Conservation (phyloP, 2,113 vertebrate species). For the Emydocephalus ijimae region DNA sequence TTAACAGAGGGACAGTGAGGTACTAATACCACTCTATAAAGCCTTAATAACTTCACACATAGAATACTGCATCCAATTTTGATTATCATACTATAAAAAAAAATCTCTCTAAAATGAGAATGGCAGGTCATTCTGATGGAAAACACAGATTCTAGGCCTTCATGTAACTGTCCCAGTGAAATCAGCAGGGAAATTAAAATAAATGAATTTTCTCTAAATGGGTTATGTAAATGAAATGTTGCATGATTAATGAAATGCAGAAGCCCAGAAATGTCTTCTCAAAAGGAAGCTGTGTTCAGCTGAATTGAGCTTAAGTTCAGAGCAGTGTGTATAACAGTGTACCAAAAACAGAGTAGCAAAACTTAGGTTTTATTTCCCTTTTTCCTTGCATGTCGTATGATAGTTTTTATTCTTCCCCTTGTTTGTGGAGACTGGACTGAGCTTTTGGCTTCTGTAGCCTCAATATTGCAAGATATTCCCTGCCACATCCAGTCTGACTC, state of each 20-base stretch:
- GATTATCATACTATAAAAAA: too few species aligned
- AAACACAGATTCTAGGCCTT: neutral
- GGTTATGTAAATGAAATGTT: neutral
- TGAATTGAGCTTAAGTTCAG: neutral
- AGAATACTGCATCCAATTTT: too few species aligned
- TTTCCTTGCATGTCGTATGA: neutral
- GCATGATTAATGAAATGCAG: neutral
- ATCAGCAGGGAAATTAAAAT: neutral
- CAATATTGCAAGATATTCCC: neutral
- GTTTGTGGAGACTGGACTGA: neutral
- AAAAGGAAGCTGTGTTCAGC: neutral
- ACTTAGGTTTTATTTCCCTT: neutral
- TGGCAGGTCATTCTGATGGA: neutral
- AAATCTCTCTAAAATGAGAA: neutral
- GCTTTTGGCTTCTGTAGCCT: neutral
- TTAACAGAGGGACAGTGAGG: too few species aligned
- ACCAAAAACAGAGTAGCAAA: neutral
- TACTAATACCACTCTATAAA: too few species aligned
- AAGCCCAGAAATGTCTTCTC: neutral
- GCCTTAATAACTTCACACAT: too few species aligned
- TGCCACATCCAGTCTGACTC: too few species aligned
- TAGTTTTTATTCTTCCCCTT: neutral
- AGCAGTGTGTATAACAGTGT: neutral
- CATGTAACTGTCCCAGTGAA: neutral
- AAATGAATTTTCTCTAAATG: neutral